These are phyloP conservation scores for Stegana nigrithorax DNA, from an alignment of 2,888 invertebrate genomes.

Conservation along the genomic window DNA sequence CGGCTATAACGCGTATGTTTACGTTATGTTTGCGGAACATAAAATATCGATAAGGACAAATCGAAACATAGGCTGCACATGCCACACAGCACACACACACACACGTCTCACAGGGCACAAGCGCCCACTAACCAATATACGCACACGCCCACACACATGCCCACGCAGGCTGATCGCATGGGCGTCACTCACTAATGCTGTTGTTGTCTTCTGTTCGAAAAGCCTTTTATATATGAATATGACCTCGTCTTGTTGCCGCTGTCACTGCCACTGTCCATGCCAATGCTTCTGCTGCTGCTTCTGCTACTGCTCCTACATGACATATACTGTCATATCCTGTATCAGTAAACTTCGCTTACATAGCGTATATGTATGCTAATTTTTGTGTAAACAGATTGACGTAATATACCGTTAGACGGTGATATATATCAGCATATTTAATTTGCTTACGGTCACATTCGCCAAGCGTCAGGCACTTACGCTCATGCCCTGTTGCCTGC, in stretches of 20 bases:
- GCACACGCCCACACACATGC: neutral
- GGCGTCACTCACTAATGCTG: neutral
- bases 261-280: too few species aligned
- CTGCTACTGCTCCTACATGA: neutral
- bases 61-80: neutral
- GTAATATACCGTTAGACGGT: conserved; percentile 29
- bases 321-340: neutral
- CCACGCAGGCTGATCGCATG: too few species aligned
- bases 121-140: too few species aligned
- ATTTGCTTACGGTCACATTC: conserved; percentile 23
- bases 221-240: conserved; percentile 24
- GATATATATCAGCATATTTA: conserved; percentile 28
- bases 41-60: conserved; percentile 5
- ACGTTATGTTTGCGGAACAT: too few species aligned
- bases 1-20: neutral
- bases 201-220: neutral
- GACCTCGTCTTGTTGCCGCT: conserved; percentile 35
- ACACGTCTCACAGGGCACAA: too few species aligned
- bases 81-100: neutral
- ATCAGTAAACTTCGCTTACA: neutral
- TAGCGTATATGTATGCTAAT: conserved; percentile 43
- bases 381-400: conserved; percentile 50
- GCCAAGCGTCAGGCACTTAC: neutral
- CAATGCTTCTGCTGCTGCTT: too few species aligned
- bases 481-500: neutral